phyloP scores from a whole-genome alignment of 1,140 invertebrate genomes.

The Drosophila kepulauana region DNA sequence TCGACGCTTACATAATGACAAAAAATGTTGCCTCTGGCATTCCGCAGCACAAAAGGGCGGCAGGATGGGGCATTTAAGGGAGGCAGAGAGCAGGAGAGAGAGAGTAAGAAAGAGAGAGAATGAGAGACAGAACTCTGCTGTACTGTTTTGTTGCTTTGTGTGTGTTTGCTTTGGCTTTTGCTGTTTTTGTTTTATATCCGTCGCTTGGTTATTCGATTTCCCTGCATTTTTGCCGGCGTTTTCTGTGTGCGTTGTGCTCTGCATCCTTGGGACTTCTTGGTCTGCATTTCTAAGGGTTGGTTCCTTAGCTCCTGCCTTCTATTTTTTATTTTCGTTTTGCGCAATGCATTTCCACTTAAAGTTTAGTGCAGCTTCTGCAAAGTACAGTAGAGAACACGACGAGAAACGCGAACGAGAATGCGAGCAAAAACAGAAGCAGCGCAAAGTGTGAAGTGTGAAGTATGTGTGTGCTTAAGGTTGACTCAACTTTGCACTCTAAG shows the following conservation, averaged over 20 bases:
- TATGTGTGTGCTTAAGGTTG: conserved; percentile 66
- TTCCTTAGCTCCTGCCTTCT: conserved; percentile 15
- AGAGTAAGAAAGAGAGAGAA: background rate
- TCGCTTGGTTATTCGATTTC: conserved; percentile 58
- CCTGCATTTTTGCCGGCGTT: conserved; percentile 3
- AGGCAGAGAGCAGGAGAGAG: background rate
- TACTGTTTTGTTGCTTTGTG: background rate
- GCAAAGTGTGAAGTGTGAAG: conserved; percentile 46
- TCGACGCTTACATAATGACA: conserved; percentile 59
- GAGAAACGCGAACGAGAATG: background rate
- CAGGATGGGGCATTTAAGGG: background rate
- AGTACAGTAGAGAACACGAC: conserved; percentile 45
- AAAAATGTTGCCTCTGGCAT: conserved; percentile 41
- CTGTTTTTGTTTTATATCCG: conserved; percentile 14
- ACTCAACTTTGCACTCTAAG: conserved; percentile 62
- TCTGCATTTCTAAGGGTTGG: conserved; percentile 65
- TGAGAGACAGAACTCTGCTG: background rate
- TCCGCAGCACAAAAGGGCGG: conserved; percentile 11
- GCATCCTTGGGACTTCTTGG: conserved; percentile 24
- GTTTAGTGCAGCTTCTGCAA: conserved; percentile 58
- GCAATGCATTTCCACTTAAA: conserved; percentile 45
- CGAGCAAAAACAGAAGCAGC: background rate
- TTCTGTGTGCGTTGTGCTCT: too few species aligned
- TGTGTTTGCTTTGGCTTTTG: conserved; percentile 23
- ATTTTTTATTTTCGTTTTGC: background rate